Base-by-base conservation (phyloP, 2,888 invertebrate species). In the Sthenelais limicola region DNA sequence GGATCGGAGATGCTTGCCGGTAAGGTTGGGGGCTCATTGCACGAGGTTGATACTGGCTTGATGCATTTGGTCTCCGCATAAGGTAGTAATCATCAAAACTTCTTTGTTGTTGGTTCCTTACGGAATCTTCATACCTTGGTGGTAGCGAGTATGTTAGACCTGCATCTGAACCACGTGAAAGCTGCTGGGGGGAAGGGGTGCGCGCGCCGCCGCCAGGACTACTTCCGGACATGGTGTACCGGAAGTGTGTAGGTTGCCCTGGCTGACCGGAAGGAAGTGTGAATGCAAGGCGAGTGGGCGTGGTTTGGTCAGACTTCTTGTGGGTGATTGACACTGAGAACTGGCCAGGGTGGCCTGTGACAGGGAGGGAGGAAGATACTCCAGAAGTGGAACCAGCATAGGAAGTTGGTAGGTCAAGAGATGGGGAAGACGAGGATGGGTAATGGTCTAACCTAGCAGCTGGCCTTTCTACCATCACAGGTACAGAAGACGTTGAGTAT, bases 251-350 rank as follows among this genome's bases (percentile, higher is more conserved):
- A n/a, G 73, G 73, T 18, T 70, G 70, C 3, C 70, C 69, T 12
- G 73, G 47, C 26, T 66, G 68, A 18, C 49, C 66, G 24, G 62
- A 47, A 15, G 74, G 74, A 24, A 74, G n/a, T 24, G 74, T 67
- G 49, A 74, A 67, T 38, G 62, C 66, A 43, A 72, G 21, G 35
- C 58, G 54, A 7, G 67, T 33, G 7, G 35, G 43, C n/a, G 32
- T 68, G 24, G 30, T 15, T 3, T 56, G 49, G 7, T 47, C 68
- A 7, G 48, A 38, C 1, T 38, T 49, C 51, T 67, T 49, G 51
- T 75, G 76, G 49, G 67, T 71, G n/a, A 77, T 67, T 26, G 77
- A 75, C 24, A 77, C 71, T 30, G 69, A 71, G 51, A 77, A 49
- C 12, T 62, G 62, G 4, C 62, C 38, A n/a, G 51, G 51, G 51